These are phyloP conservation scores for Melinaea marsaeus DNA, from an alignment of 2,888 invertebrate species.

Conservation along the genomic window DNA sequence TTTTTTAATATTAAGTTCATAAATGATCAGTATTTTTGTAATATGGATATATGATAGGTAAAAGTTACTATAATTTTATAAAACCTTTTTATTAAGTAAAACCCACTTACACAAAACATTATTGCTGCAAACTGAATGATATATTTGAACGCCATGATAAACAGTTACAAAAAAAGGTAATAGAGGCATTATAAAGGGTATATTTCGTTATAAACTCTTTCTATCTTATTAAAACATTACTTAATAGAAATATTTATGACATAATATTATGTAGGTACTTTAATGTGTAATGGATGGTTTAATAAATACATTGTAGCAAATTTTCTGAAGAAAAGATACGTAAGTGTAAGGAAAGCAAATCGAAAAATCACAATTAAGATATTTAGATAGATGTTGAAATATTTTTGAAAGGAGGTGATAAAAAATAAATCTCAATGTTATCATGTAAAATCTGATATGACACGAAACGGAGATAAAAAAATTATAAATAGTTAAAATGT, in stretches of 20 bases:
- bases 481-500: conserved; percentile 20
- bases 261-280: no score
- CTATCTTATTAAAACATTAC: background rate
- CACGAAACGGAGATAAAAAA: conserved; percentile 27
- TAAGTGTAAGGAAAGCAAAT: background rate
- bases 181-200: background rate
- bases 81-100: background rate
- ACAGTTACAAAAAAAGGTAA: background rate
- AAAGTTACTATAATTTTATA: background rate
- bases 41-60: no score
- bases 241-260: background rate
- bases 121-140: background rate
- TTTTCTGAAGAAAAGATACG: no score
- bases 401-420: background rate
- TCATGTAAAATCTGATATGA: conserved; percentile 23
- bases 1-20: no score
- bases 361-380: background rate
- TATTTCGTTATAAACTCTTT: background rate
- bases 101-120: background rate
- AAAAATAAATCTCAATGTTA: background rate
- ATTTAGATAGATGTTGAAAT: background rate
- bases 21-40: no score
- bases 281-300: no score
- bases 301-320: no score
- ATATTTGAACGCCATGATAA: background rate